phyloP scores from a whole-genome alignment of 2,888 invertebrate genomes.

The Drosophila paranaensis region DNA sequence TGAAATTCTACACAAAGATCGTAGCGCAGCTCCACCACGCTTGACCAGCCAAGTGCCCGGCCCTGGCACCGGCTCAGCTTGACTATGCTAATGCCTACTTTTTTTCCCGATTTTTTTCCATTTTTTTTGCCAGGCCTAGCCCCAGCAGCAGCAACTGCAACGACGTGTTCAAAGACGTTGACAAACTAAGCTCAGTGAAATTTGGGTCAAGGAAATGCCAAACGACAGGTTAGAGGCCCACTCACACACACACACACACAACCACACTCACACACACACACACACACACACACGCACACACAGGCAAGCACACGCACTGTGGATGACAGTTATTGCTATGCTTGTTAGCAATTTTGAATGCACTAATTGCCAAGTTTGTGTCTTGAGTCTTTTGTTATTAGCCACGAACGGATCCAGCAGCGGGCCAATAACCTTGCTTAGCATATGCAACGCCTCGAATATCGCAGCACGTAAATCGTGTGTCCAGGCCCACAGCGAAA shows the following conservation, averaged over 20 bases:
- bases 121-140: constrained; percentile 45
- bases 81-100: constrained; percentile 60
- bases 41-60: constrained; percentile 69
- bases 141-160: constrained; percentile 39
- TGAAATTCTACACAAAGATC: constrained; percentile 78
- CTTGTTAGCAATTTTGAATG: constrained; percentile 58
- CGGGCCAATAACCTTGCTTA: constrained; percentile 51
- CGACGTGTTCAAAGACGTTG: constrained; percentile 40
- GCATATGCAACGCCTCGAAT: constrained; percentile 22
- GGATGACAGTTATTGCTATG: constrained; percentile 59
- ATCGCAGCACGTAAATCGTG: constrained; percentile 42
- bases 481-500: constrained; percentile 47
- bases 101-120: background rate
- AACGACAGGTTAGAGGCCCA: constrained; percentile 67
- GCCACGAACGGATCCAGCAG: constrained; percentile 38
- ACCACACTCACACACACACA: constrained; percentile 10
- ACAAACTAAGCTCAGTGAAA: constrained; percentile 70
- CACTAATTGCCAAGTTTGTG: constrained; percentile 58
- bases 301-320: constrained; percentile 4
- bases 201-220: constrained; percentile 81
- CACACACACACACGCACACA: constrained; percentile 21
- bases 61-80: constrained; percentile 29
- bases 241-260: constrained; percentile 8
- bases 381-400: constrained; percentile 50
- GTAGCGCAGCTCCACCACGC: constrained; percentile 67